Base-by-base conservation (phyloP, 2,797 vertebrate species). In the Sebastes glaucus region DNA sequence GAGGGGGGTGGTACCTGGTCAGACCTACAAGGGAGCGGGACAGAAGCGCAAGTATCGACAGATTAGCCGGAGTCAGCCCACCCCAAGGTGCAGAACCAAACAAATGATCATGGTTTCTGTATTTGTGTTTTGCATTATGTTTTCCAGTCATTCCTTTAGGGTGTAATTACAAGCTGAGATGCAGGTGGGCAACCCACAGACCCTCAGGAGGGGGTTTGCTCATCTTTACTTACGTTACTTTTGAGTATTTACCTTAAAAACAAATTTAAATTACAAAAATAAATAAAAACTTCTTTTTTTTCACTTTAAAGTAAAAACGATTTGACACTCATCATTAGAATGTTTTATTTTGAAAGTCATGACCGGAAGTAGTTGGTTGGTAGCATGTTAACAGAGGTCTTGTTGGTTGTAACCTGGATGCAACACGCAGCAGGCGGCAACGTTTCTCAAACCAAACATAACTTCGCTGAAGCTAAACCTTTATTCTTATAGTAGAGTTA, bases 291-390 rank as follows among this genome's bases (percentile, higher is more conserved):
- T 38, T 38, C 0, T 38, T 11, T 38, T 46, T 46, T 18, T 23
- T 23, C 1, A 16, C 2, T 23, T 33, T 4, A 2, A 35, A 2
- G 9, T 18, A 23, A 33, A 32, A 59, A n/a, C 25, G 23, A 22
- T 7, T 23, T 25, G 33, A 42, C 4, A 16, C 11, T 13, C 1
- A 8, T n/a, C 3, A 16, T 7, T 18, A 27, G 5, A 1, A 2
- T 1, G 0, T 22, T 77, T 87, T 90, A 82, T 66, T 93, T 74
- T 92, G 85, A 83, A 86, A 62, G 25, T 72, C 9, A 0, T 3
- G 0, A n/a, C 1, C 77, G 84, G 81, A 91, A 74, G 52, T 69
- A 35, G 0, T 3, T 4, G 0, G 4, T 8, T 7, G 6, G 16
- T 28, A 20, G 0, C 14, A 0, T 42, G 2, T 64, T 81, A 14